Evolutionary conservation across 2,888 invertebrate genomes (phyloP).

Genomic region (Stenichneumon culpator): DNA sequence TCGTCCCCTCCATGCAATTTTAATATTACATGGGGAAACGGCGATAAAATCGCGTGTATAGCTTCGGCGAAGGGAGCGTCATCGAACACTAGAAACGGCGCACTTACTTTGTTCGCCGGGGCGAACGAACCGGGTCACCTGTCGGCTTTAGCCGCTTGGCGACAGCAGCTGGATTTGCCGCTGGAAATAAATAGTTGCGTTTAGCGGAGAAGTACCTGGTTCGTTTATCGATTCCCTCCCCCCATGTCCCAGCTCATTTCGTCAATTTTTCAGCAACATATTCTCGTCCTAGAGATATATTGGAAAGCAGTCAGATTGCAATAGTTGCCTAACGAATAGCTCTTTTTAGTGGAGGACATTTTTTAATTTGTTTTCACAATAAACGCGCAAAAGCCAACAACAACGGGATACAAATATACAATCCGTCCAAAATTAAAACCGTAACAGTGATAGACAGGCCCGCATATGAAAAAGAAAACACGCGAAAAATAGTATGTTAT

Average conservation of each 20-base stretch:
- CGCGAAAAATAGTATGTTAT: no score
- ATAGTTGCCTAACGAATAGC: neutral
- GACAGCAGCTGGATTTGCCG: neutral
- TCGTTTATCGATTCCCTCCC: slow-evolving; percentile 7
- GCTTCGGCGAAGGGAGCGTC: slow-evolving; percentile 12
- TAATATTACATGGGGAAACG: slow-evolving; percentile 3
- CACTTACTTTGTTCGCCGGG: slow-evolving; percentile 39
- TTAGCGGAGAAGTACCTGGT: slow-evolving; percentile 17
- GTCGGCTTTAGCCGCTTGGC: slow-evolving; percentile 3
- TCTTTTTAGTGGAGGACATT: no score
- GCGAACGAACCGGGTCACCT: slow-evolving; percentile 54
- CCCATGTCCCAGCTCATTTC: neutral
- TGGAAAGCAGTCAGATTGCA: neutral
- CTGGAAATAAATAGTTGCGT: slow-evolving; percentile 26
- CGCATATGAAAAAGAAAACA: neutral
- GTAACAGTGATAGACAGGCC: no score
- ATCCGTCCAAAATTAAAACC: neutral
- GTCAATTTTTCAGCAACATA: neutral
- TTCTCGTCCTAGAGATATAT: neutral
- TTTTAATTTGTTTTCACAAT: neutral
- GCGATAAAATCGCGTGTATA: neutral
- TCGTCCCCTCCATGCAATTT: neutral
- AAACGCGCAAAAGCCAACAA: no score
- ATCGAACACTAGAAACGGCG: slow-evolving; percentile 21
- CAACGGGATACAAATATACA: no score